Percentiles rank a stretch among this genome's conserved stretches.
Evolutionary conservation across 37 sponge, comb jelly and placozoan species (phyloP).

Genomic region (Oopsacas minuta): DNA sequence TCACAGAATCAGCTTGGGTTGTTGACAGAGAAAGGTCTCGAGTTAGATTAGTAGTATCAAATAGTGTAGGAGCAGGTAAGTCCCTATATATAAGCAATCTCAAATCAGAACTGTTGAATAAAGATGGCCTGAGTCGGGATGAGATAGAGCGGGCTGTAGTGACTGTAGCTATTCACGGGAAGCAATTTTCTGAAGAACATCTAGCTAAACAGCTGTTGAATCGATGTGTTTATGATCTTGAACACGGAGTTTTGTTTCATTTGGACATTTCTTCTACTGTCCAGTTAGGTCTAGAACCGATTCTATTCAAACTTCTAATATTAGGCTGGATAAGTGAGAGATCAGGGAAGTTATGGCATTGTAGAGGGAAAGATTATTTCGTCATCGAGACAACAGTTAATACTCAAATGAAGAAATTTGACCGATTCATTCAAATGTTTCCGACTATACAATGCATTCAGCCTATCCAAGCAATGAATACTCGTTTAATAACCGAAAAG

Average conservation of each 20-base stretch:
- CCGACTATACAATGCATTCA: background rate
- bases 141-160: background rate
- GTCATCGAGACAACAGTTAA: background rate
- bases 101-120: background rate
- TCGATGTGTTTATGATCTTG: background rate
- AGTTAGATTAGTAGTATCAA: background rate
- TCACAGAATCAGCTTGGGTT: background rate
- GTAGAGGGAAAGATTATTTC: background rate
- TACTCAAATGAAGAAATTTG: background rate
- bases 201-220: background rate
- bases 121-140: background rate
- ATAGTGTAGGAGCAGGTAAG: slow-evolving; percentile 14
- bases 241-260: background rate
- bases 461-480: background rate
- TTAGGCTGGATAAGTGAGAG: background rate
- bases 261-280: background rate
- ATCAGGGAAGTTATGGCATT: background rate
- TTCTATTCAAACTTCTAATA: background rate
- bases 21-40: background rate
- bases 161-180: slow-evolving; percentile 13
- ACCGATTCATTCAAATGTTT: background rate
- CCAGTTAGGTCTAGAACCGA: background rate
- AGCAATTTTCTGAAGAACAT: background rate
- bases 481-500: background rate
- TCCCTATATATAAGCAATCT: background rate